Evolutionary conservation across 2,888 invertebrate species (phyloP).

Genomic region (Sicus ferrugineus): DNA sequence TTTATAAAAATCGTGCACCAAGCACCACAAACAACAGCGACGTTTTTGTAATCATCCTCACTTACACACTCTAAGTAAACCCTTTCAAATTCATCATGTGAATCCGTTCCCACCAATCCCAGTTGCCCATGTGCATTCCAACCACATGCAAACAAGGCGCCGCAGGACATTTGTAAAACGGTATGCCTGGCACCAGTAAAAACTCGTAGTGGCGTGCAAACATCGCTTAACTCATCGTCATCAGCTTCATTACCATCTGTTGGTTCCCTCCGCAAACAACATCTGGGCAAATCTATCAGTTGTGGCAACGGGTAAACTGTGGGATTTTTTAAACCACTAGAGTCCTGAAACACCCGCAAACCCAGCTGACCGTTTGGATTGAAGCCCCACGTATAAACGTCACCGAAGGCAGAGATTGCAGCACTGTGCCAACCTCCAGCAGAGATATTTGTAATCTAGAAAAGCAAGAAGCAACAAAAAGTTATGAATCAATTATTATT

Average conservation of each 20-base stretch:
- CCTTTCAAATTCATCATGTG: conserved; percentile 52
- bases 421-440: conserved; percentile 90
- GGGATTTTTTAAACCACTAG: conserved; percentile 46
- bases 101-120: conserved; percentile 54
- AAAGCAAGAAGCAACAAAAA: background rate
- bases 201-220: conserved; percentile 66
- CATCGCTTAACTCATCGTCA: conserved; percentile 40
- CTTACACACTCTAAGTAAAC: conserved; percentile 46
- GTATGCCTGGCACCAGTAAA: conserved; percentile 83
- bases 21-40: conserved; percentile 64
- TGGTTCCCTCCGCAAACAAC: conserved; percentile 39
- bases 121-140: conserved; percentile 86
- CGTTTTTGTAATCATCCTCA: conserved; percentile 40
- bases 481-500: background rate
- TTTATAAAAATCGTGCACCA: conserved; percentile 63
- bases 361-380: conserved; percentile 89
- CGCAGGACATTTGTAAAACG: conserved; percentile 72
- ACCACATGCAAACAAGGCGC: conserved; percentile 77
- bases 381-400: conserved; percentile 91
- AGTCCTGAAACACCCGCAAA: conserved; percentile 63
- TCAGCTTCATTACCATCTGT: conserved; percentile 11
- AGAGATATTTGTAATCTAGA: conserved; percentile 71
- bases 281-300: conserved; percentile 53
- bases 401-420: conserved; percentile 80
- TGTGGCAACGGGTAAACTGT: conserved; percentile 60